A percentile compares a stretch with the other conserved stretches of the same genome.
phyloP scores from a whole-genome alignment of 1,140 invertebrate genomes.

The Cydia splendana region DNA sequence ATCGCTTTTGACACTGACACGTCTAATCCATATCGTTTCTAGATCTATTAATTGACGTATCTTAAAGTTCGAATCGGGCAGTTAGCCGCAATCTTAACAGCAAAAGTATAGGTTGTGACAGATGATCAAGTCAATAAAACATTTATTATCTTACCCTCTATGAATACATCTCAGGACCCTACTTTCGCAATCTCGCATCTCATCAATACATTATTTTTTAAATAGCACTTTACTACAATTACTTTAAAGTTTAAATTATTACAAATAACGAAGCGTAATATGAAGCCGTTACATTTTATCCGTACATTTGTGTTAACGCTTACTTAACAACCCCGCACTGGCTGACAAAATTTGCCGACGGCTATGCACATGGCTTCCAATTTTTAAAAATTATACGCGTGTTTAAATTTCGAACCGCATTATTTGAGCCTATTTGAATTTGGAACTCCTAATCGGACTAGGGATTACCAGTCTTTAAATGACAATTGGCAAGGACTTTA shows the following conservation, averaged over 20 bases:
- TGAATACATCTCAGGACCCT: constrained; percentile 49
- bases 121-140: constrained; percentile 64
- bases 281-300: neutral
- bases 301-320: neutral
- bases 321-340: constrained; percentile 46
- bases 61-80: no score
- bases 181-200: neutral
- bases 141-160: constrained; percentile 62
- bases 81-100: neutral
- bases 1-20: no score
- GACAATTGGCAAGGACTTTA: neutral
- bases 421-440: constrained; percentile 67
- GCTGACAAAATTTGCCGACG: constrained; percentile 57
- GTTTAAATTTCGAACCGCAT: constrained; percentile 73
- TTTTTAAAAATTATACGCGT: constrained; percentile 69
- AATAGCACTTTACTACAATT: neutral
- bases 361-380: constrained; percentile 65
- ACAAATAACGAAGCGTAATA: neutral
- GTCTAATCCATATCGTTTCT: no score
- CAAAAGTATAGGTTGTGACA: constrained; percentile 28
- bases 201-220: neutral
- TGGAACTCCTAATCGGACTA: constrained; percentile 65
- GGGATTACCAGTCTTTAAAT: constrained; percentile 44
- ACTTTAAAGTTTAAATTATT: neutral
- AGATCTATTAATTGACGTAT: no score